Evolutionary conservation across 2,113 vertebrate genomes (phyloP), one percentile per base, ranked within the genome.

Genomic region (Cynoglossus semilaevis): DNA sequence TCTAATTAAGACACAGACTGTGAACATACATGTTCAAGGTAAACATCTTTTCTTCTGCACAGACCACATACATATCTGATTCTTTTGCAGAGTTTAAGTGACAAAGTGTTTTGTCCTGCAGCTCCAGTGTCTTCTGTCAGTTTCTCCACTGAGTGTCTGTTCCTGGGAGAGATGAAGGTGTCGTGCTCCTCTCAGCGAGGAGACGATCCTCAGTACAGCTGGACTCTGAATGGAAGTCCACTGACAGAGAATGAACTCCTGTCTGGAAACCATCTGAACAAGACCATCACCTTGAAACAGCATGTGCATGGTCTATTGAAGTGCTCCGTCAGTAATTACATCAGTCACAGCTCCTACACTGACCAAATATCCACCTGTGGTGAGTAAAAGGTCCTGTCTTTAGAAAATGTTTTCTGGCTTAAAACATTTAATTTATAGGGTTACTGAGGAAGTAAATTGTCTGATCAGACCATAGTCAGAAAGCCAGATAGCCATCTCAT

Each of bases 181-280:
- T 62, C 65, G 65, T 87, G 85, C 50, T 71, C 58, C 54, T 50
- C 56, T 53, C 29, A 51, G 10, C 72, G 58, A 51, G 85, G 74
- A 14, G 80, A 79, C 45, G 61, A 40, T 66, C 66, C 51, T 62
- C 60, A 70, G 51, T 81, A 77, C 72, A 81, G 22, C 46, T 88
- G 84, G 85, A 82, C 64, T 50, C 72, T 88, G 63, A 47, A 61
- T 53, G 63, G 74, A 76, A 18, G 8, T 18, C n/a, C 51, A 45
- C 63, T 80, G 70, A 58, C 40, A 34, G 45, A 61, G 9, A 12
- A 17, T 40, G 16, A 71, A 17, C 56, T 79, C 22, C 17, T 49
- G 42, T 58, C 53, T 50, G 64, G 63, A 64, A 49, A 48, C 17
- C 15, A 15, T 1, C 41, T 52, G 41, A 36, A 51, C 0, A 36